Evolutionary conservation across 2,888 invertebrate species (phyloP).

Genomic region (Ochlodes sylvanus): DNA sequence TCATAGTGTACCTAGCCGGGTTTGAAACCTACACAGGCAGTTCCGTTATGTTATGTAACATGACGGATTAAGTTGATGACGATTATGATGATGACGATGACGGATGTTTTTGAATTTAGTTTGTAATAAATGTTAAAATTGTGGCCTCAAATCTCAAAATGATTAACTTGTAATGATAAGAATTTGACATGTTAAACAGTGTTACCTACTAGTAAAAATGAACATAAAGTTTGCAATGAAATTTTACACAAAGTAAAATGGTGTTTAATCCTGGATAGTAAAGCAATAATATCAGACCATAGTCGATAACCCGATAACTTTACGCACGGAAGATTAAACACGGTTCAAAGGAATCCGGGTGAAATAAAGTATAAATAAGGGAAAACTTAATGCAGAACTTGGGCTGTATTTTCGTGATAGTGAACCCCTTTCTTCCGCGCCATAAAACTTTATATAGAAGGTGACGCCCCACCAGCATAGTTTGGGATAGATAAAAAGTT

Average conservation of each 20-base stretch:
- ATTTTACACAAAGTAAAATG: background rate
- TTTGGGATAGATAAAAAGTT: slow-evolving; percentile 70
- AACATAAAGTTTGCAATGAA: too few relatives aligned
- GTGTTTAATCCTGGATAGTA: background rate
- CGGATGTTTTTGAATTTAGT: too few relatives aligned
- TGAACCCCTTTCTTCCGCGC: slow-evolving; percentile 76
- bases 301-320: slow-evolving; percentile 39
- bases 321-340: slow-evolving; percentile 44
- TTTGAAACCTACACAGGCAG: too few relatives aligned
- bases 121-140: too few relatives aligned
- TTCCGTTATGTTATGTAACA: too few relatives aligned
- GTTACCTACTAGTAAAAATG: too few relatives aligned
- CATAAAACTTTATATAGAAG: slow-evolving; percentile 78
- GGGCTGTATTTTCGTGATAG: slow-evolving; percentile 71
- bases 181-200: too few relatives aligned
- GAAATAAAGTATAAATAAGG: slow-evolving; percentile 60
- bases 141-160: too few relatives aligned
- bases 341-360: slow-evolving; percentile 47
- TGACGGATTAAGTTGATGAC: too few relatives aligned
- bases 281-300: slow-evolving; percentile 20
- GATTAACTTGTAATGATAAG: too few relatives aligned
- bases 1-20: too few relatives aligned
- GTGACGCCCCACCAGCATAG: slow-evolving; percentile 75
- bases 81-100: too few relatives aligned
- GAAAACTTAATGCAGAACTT: slow-evolving; percentile 66